These are phyloP conservation scores for Atrichornis clamosus DNA, from an alignment of 2,113 vertebrate species.

Conservation along the genomic window DNA sequence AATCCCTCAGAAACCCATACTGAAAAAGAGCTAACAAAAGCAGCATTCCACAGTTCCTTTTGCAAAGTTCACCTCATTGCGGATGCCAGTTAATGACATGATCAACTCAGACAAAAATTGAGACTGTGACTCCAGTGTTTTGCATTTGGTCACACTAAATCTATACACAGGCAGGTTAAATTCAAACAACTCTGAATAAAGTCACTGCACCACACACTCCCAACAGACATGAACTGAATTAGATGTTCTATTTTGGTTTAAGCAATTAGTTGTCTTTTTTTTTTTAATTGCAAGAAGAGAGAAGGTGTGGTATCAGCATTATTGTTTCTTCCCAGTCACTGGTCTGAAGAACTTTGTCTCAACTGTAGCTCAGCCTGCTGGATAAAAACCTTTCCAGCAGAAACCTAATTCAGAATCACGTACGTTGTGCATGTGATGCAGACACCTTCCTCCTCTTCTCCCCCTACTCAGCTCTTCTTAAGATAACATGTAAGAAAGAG, in stretches of 20 bases:
- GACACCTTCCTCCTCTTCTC: slow-evolving; percentile 43
- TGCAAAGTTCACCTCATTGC: not conserved
- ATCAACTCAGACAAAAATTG: not conserved
- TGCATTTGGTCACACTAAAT: not conserved
- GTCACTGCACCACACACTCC: slow-evolving; percentile 1
- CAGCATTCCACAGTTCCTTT: not conserved
- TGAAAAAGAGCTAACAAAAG: not conserved
- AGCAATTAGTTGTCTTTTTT: slow-evolving; percentile 29
- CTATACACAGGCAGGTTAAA: slow-evolving; percentile 31
- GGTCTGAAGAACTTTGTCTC: not conserved
- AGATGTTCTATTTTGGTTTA: slow-evolving; percentile 50
- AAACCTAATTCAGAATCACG: not conserved
- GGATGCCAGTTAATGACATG: not conserved
- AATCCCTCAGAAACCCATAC: not conserved
- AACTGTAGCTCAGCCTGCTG: not conserved
- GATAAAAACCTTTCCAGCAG: not conserved
- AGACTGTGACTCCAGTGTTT: not conserved
- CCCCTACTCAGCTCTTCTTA: slow-evolving; percentile 50
- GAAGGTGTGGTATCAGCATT: not conserved
- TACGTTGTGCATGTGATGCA: not conserved
- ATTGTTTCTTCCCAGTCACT: not conserved
- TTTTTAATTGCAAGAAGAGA: not conserved
- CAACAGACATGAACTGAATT: slow-evolving; percentile 54
- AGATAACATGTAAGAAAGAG: not conserved
- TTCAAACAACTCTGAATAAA: slow-evolving; percentile 5